A percentile compares a stretch with the other conserved stretches of the same genome.
These are phyloP conservation scores for Peromyscus eremicus DNA, from an alignment of 2,797 vertebrate genomes.

Conservation along the genomic window DNA sequence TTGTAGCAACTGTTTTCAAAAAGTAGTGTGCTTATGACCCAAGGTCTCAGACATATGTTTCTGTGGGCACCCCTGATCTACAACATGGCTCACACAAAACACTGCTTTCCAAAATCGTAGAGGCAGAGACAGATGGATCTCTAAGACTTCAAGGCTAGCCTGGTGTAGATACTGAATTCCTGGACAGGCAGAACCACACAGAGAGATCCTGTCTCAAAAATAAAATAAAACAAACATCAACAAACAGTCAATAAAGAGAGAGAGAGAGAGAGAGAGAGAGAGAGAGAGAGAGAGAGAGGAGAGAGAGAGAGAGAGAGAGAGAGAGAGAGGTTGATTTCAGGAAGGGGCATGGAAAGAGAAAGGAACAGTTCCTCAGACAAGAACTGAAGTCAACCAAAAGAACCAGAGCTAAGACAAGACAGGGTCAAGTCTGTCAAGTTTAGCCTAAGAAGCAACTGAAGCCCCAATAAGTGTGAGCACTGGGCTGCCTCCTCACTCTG, in stretches of 20 bases:
- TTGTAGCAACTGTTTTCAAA: neutral
- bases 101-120: neutral
- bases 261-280: no score
- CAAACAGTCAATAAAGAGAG: neutral
- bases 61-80: neutral
- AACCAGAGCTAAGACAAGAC: neutral
- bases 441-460: neutral
- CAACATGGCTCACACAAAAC: neutral
- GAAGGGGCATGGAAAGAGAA: neutral
- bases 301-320: no score
- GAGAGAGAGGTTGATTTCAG: neutral
- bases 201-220: neutral
- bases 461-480: neutral
- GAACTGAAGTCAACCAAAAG: no score
- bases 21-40: neutral
- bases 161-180: neutral
- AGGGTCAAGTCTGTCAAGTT: neutral
- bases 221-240: neutral
- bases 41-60: neutral
- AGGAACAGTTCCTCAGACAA: no score
- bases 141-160: neutral
- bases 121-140: neutral
- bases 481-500: no score
- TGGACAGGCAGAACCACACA: neutral
- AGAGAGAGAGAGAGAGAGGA: no score